phyloP scores from a whole-genome alignment of 2,113 vertebrate species.

The Scolopax mira region DNA sequence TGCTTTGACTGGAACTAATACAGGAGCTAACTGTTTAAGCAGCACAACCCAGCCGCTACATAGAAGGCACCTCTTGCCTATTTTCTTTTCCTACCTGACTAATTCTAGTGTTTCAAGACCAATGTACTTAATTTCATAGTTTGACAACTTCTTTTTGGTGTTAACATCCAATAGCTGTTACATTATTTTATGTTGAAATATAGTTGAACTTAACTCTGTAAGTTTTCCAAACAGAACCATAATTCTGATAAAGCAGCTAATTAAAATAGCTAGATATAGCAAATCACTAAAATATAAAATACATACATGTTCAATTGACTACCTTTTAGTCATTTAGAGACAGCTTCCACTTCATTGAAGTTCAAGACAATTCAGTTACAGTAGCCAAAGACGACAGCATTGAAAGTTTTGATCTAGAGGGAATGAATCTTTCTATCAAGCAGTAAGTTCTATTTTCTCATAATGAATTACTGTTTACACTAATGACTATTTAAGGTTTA shows the following conservation, averaged over 20 bases:
- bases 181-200: neutral
- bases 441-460: neutral
- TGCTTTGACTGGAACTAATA: neutral
- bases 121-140: neutral
- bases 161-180: neutral
- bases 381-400: neutral
- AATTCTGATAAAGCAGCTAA: neutral
- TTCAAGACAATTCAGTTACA: neutral
- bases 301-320: neutral
- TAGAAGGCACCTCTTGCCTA: neutral
- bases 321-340: neutral
- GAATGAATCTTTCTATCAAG: neutral
- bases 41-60: neutral
- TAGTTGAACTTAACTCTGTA: neutral
- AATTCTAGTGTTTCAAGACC: neutral
- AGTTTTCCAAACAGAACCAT: neutral
- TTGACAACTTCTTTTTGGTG: neutral
- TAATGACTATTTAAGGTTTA: neutral
- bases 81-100: neutral
- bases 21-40: neutral
- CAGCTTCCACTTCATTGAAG: neutral
- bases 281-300: neutral
- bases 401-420: neutral
- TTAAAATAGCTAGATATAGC: neutral
- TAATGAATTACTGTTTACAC: neutral